phyloP scores from a whole-genome alignment of 2,113 vertebrate species.

The Saguinus midas region DNA sequence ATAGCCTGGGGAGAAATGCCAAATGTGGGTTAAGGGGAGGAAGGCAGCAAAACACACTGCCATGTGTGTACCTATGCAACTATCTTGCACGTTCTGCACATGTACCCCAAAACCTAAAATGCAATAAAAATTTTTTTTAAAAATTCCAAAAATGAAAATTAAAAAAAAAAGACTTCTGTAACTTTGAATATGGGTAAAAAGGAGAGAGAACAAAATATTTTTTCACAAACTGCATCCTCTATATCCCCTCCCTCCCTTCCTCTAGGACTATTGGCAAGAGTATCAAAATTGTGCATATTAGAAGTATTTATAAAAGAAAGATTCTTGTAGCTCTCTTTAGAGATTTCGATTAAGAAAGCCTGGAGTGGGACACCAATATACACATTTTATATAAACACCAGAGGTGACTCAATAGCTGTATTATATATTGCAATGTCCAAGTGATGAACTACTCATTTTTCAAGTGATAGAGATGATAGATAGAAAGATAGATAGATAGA shows the following conservation, averaged over 20 bases:
- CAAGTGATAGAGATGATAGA: not conserved
- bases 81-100: too few relatives aligned
- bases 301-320: not conserved
- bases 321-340: not conserved
- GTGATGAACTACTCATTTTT: not conserved
- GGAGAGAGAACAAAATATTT: not conserved
- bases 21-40: too few relatives aligned
- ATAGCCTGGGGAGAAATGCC: too few relatives aligned
- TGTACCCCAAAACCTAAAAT: too few relatives aligned
- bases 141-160: too few relatives aligned
- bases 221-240: not conserved
- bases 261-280: not conserved
- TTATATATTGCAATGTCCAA: not conserved
- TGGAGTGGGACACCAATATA: not conserved
- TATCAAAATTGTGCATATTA: not conserved
- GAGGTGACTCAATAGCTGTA: not conserved
- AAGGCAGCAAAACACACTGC: too few relatives aligned
- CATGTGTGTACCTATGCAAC: too few relatives aligned
- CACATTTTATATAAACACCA: not conserved
- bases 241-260: not conserved
- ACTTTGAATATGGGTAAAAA: not conserved
- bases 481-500: not conserved
- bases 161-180: not conserved
- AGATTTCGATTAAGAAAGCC: not conserved
- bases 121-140: too few relatives aligned